Base-by-base conservation (phyloP, 2,888 invertebrate species). In the Cerastoderma edule region DNA sequence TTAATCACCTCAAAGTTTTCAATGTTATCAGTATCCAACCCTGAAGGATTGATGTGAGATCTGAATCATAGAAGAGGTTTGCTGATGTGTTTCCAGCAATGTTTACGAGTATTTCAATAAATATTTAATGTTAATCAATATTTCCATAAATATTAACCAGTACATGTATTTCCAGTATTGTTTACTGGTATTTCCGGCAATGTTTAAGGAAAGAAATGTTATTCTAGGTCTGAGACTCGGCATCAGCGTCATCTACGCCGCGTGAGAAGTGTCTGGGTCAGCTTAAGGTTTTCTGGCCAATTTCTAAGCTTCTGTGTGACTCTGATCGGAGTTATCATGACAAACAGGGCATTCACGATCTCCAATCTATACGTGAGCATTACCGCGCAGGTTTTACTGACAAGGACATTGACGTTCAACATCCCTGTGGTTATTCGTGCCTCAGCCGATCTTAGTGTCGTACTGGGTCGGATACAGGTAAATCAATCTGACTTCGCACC, bases 211-310 rank as follows among this genome's bases (percentile, higher is more conserved):
- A n/a, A n/a, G n/a, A n/a, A n/a, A n/a, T n/a, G 5, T 3, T 19
- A 53, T 75, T 75, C 32, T 70, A 75, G 75, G 69, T 50, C 30
- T 10, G 66, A 75, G 50, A 39, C 39, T 1, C 28, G 32, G 66
- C 22, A 28, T 50, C n/a, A 50, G 33, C 66, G 30, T 13, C 30
- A 8, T 1, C 30, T 32, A 22, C 32, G 33, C 66, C 53, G 56
- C 22, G 13, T 71, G 0, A 64, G 65, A 35, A 30, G 53, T 6
- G 8, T 64, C n/a, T 54, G 64, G 65, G 22, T 54, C 64, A 56
- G 28, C 32, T 19, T 71, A 44, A 63, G 30, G 32, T 54, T 71
- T 65, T 16, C 54, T 54, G 71, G 65, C 13, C 64, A 71, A 63
- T 64, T 54, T 28, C 30, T 64, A 0, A 65, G 54, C 65, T 54